Evolutionary conservation across 2,888 invertebrate genomes (phyloP), one percentile per base, ranked within the genome.

Genomic region (Camponotus fellah): DNA sequence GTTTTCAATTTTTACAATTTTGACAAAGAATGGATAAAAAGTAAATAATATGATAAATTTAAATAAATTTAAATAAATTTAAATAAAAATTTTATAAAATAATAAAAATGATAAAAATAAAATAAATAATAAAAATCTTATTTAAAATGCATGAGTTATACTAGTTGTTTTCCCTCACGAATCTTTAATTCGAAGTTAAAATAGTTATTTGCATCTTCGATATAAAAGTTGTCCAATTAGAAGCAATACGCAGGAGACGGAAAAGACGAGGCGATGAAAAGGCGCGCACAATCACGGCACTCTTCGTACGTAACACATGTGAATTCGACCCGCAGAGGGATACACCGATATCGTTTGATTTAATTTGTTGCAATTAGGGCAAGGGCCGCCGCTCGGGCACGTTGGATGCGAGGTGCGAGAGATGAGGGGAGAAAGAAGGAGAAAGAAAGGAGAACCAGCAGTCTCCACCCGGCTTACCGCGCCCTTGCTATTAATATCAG

Each of bases 401-500:
- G 87, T 72, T 68, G 75, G 74, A 68, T 60, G 76, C 76, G 65
- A 46, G 62, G 37, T 69, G 62, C 37, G 49, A 53, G 53, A 32
- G 66, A 69, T 53, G 53, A 71, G 43, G 62, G 26, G 26, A 32
- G 65, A 32, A 62, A 40, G 43, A 17, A 34, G 64, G 40, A 58
- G 40, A 62, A 46, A 64, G n/a, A 76, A 79, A 58, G 64, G 60
- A 58, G 79, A 71, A 49, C 17, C 49, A 49, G 69, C 37, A 60
- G 79, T 80, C 72, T 72, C 60, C 72, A 72, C 79, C 79, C 79
- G 79, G 86, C 86, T 89, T 89, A 93, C 94, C 94, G 94, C 94
- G 93, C 94, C 94, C 94, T 92, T 92, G 93, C 94, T 94, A 94
- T 94, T 94, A 94, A 94, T 94, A 94, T 94, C 94, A 94, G 94